Evolutionary conservation across 2,888 invertebrate genomes (phyloP).

Genomic region (Andrena fulva): DNA sequence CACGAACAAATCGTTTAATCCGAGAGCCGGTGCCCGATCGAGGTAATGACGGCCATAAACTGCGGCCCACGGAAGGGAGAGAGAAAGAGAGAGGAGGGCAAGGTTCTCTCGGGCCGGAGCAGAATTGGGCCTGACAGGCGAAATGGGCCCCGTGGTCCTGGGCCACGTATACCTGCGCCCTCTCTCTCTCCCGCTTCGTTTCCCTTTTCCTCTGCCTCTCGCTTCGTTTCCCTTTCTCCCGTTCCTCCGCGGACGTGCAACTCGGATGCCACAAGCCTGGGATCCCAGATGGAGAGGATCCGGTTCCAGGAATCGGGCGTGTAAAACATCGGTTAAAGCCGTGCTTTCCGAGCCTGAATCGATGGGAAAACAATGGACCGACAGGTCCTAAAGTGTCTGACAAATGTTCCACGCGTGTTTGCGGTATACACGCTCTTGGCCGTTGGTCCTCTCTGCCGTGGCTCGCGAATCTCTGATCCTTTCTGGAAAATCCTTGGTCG

Average conservation of each 20-base stretch:
- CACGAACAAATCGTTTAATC: conserved; percentile 83
- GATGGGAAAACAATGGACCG: conserved; percentile 81
- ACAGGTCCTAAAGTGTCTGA: conserved; percentile 81
- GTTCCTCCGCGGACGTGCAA: conserved; percentile 56
- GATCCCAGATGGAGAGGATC: conserved; percentile 76
- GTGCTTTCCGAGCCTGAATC: conserved; percentile 81
- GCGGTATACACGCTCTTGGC: conserved; percentile 15
- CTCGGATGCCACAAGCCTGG: conserved; percentile 72
- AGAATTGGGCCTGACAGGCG: conserved; percentile 84
- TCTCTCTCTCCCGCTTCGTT: conserved; percentile 15
- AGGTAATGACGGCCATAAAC: conserved; percentile 84
- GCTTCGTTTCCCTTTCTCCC: conserved; percentile 58
- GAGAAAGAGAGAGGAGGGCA: conserved; percentile 56
- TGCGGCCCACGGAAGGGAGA: conserved; percentile 69
- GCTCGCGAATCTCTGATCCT: background rate
- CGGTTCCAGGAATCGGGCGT: conserved; percentile 82
- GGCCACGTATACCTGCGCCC: conserved; percentile 74
- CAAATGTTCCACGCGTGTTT: conserved; percentile 81
- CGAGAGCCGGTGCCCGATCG: conserved; percentile 79
- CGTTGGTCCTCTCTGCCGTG: background rate
- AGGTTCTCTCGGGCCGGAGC: conserved; percentile 72
- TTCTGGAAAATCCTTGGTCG: conserved; percentile 6
- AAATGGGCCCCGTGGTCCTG: conserved; percentile 78
- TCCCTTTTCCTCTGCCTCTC: conserved; percentile 23
- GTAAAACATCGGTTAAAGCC: conserved; percentile 83